These are phyloP conservation scores for Nylanderia fulva DNA, from an alignment of 1,140 invertebrate species.

Conservation along the genomic window DNA sequence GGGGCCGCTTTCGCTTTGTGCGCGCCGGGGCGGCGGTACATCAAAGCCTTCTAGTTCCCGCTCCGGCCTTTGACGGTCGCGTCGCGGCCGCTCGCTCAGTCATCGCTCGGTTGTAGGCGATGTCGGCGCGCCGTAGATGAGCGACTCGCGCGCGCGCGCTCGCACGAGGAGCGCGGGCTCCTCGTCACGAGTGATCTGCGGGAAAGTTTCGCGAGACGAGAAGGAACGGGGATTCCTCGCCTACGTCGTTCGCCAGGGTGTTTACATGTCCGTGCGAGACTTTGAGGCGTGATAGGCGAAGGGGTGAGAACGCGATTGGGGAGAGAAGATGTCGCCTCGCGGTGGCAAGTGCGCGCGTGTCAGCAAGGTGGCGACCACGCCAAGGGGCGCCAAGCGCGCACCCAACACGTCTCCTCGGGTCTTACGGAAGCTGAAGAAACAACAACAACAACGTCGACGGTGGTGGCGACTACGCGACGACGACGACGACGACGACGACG, in stretches of 20 bases:
- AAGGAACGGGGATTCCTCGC: background rate
- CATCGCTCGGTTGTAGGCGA: conserved; percentile 83
- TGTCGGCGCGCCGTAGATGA: conserved; percentile 77
- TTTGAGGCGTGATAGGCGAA: conserved; percentile 2
- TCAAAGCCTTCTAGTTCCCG: conserved; percentile 85
- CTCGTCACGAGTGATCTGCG: background rate
- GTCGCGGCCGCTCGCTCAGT: conserved; percentile 83
- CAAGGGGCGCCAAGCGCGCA: conserved; percentile 44
- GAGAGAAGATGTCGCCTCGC: conserved; percentile 70
- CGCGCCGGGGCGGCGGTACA: conserved; percentile 84
- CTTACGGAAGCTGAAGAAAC: background rate
- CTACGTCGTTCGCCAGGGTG: background rate
- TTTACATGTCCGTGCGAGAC: background rate
- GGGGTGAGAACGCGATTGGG: background rate
- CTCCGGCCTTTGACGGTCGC: conserved; percentile 84
- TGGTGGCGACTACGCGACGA: conserved; percentile 37
- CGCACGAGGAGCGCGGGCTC: conserved; percentile 60
- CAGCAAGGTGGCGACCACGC: conserved; percentile 64
- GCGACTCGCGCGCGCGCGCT: conserved; percentile 68
- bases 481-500: background rate
- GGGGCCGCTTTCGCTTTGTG: conserved; percentile 84
- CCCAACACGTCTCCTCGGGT: conserved; percentile 26
- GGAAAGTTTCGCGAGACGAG: background rate
- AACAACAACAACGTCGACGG: conserved; percentile 41
- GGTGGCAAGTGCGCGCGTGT: conserved; percentile 75